A percentile compares a stretch with the other conserved stretches of the same genome.
These are phyloP conservation scores for Alosa alosa DNA, from an alignment of 2,113 vertebrate genomes.

Conservation along the genomic window DNA sequence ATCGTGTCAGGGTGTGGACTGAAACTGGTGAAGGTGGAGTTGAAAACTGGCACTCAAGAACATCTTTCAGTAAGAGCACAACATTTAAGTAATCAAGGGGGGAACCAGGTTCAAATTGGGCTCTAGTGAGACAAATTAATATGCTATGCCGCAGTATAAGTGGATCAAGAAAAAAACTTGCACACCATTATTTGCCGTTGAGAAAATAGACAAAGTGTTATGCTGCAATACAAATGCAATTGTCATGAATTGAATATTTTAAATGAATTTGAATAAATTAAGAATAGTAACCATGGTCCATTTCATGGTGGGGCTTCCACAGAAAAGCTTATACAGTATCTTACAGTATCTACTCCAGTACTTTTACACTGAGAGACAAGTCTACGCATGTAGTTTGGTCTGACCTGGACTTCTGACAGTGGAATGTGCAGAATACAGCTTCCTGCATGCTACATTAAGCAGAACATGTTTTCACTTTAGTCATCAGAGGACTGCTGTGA, in stretches of 20 bases:
- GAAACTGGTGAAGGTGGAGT: background rate
- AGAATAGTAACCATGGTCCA: background rate
- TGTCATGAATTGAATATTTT: too few relatives aligned
- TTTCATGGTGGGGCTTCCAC: background rate
- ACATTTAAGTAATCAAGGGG: too few relatives aligned
- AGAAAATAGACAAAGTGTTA: too few relatives aligned
- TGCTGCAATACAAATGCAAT: too few relatives aligned
- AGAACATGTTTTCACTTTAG: conserved; percentile 47
- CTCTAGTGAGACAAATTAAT: too few relatives aligned
- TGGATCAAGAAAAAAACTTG: too few relatives aligned
- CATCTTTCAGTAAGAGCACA: too few relatives aligned
- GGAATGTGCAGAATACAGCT: conserved; percentile 43
- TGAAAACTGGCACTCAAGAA: too few relatives aligned
- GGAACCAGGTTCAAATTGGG: too few relatives aligned
- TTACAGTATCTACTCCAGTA: background rate
- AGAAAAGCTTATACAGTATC: background rate
- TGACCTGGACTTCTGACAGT: conserved; percentile 29
- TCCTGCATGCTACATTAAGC: conserved; percentile 44
- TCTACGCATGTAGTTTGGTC: conserved; percentile 29
- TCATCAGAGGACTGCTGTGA: conserved; percentile 30
- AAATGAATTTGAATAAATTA: background rate
- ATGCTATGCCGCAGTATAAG: too few relatives aligned
- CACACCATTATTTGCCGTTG: too few relatives aligned
- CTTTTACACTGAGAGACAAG: background rate
- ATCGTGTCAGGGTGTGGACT: background rate